A percentile compares a stretch with the other conserved stretches of the same genome.
Evolutionary conservation across 2,113 vertebrate species (phyloP).

Genomic region (Falcunculus frontatus): DNA sequence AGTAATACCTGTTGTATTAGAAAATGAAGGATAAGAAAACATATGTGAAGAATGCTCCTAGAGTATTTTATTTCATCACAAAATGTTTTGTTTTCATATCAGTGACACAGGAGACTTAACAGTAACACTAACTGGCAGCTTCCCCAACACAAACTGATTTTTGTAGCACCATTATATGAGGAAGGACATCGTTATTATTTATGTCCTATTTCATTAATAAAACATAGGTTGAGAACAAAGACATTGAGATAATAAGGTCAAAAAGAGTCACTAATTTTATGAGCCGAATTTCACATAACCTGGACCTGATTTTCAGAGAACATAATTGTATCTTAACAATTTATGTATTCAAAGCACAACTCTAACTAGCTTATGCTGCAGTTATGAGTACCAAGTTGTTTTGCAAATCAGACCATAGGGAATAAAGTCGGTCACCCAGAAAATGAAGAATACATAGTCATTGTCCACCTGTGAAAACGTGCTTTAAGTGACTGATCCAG

Average conservation of each 20-base stretch:
- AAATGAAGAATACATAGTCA: not conserved
- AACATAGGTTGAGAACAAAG: not conserved
- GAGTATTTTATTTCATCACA: not conserved
- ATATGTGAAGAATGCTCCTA: not conserved
- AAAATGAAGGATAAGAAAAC: not conserved
- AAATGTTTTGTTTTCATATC: not conserved
- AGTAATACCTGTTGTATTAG: not conserved
- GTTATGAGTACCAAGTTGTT: not conserved
- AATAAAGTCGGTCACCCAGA: constrained; percentile 19
- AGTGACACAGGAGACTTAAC: not conserved
- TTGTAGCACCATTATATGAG: not conserved
- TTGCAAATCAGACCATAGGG: not conserved
- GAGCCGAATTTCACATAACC: not conserved
- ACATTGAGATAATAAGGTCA: not conserved
- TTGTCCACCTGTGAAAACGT: not conserved
- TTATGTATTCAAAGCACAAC: not conserved
- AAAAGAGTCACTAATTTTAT: not conserved
- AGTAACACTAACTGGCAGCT: not conserved
- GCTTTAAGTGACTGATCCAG: not conserved
- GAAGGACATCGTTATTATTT: not conserved
- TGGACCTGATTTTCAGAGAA: not conserved
- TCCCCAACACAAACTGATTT: not conserved
- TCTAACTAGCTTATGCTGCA: not conserved
- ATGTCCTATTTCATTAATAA: not conserved
- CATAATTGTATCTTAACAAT: not conserved